phyloP scores from a whole-genome alignment of 2,113 vertebrate genomes.

The Cheilinus undulatus region DNA sequence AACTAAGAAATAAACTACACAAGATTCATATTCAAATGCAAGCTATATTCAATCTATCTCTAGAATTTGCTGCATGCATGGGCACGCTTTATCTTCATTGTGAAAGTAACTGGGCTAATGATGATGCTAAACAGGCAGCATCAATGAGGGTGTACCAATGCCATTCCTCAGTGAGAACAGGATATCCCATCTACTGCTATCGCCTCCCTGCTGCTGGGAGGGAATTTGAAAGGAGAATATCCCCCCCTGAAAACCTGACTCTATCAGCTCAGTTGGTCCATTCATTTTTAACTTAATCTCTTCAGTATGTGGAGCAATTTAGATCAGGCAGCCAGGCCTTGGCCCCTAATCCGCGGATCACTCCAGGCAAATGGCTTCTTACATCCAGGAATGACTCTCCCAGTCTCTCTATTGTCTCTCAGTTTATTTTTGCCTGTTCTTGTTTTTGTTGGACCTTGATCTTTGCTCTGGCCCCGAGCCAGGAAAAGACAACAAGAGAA shows the following conservation, averaged over 20 bases:
- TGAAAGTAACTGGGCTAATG: slow-evolving; percentile 7
- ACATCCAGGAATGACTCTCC: slow-evolving; percentile 40
- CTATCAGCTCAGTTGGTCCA: slow-evolving; percentile 37
- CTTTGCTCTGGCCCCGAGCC: slow-evolving; percentile 10
- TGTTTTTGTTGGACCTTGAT: slow-evolving; percentile 21
- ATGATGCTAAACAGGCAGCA: slow-evolving; percentile 27
- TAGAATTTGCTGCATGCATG: too few relatives aligned
- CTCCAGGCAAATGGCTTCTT: slow-evolving; percentile 42
- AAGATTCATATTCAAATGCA: too few relatives aligned
- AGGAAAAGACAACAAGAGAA: slow-evolving; percentile 23
- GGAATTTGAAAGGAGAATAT: slow-evolving; percentile 46
- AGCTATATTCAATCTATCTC: too few relatives aligned
- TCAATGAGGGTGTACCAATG: background rate
- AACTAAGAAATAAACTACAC: too few relatives aligned
- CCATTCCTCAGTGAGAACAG: slow-evolving; percentile 5
- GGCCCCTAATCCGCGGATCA: slow-evolving; percentile 62
- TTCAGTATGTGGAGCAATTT: slow-evolving; percentile 67
- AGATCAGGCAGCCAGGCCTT: slow-evolving; percentile 36
- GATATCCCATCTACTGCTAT: background rate
- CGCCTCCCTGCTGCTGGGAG: background rate
- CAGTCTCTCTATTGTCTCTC: slow-evolving; percentile 2
- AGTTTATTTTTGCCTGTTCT: slow-evolving; percentile 35
- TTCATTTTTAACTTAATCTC: slow-evolving; percentile 68
- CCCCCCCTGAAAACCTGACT: slow-evolving; percentile 39
- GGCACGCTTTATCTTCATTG: slow-evolving; percentile 7